These are phyloP conservation scores for Xiphophorus birchmanni DNA, from an alignment of 2,797 vertebrate genomes.

Conservation along the genomic window DNA sequence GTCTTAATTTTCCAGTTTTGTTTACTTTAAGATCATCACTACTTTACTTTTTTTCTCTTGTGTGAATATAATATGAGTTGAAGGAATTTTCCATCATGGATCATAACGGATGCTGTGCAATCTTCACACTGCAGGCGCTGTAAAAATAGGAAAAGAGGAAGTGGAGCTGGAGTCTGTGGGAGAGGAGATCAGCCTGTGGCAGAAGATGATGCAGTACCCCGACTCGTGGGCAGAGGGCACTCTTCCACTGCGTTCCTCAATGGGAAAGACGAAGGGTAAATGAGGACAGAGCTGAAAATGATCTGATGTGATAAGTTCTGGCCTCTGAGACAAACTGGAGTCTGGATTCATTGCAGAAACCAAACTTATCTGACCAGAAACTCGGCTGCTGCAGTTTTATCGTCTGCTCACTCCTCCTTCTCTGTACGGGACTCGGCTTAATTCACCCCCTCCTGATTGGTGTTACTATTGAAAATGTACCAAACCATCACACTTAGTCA, in stretches of 20 bases:
- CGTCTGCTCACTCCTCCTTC: constrained; percentile 19
- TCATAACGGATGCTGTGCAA: constrained; percentile 1
- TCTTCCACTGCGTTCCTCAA: constrained; percentile 89
- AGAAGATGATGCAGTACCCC: constrained; percentile 96
- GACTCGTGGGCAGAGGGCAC: constrained; percentile 97
- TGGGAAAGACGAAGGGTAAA: constrained; percentile 79
- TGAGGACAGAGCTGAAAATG: neutral
- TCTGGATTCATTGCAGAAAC: constrained; percentile 24
- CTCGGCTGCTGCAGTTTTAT: constrained; percentile 3
- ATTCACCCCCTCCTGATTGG: constrained; percentile 2
- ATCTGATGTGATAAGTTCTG: neutral
- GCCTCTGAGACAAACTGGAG: constrained; percentile 28
- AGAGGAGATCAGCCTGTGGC: constrained; percentile 94
- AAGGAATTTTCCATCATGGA: neutral
- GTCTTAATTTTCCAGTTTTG: neutral
- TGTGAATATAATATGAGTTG: neutral
- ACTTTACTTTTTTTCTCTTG: neutral
- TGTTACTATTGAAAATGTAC: constrained; percentile 32
- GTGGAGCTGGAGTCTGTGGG: constrained; percentile 88
- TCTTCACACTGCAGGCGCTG: constrained; percentile 53
- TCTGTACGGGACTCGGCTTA: neutral
- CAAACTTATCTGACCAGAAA: constrained; percentile 20
- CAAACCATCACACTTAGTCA: constrained; percentile 42
- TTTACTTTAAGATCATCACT: constrained; percentile 14
- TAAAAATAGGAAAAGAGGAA: constrained; percentile 77